Evolutionary conservation across 2,797 vertebrate genomes (phyloP), one percentile per base, ranked within the genome.

Genomic region (Galagoides demidoff): DNA sequence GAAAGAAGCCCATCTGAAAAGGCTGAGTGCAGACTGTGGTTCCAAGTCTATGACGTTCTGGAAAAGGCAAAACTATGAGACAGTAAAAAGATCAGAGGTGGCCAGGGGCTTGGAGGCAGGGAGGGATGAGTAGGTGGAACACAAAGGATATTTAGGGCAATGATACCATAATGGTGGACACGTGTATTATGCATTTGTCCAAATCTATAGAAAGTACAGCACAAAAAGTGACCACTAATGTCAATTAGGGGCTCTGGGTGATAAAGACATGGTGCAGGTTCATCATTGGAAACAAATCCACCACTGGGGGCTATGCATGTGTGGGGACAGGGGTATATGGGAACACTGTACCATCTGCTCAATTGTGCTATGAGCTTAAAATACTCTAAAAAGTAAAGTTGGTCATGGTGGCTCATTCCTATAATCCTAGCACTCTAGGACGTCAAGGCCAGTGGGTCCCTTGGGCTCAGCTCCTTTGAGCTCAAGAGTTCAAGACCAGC

Each of bases 271-370:
- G 7, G 16, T 16, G 27, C 25, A 45, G 39, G 39, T 45, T 45
- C 27, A 17, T 19, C 71, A 4, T 0, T 11, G 10, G 17, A 4
- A 45, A 49, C 45, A 52, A 49, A 20, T 5, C 8, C 9, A 49
- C 45, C 17, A 1, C 45, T 31, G 2, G 29, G 9, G 45, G 19
- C 29, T 3, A 9, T 23, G 3, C 45, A 3, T 13, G 19, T 7
- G 31, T 22, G 31, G 74, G 76, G 49, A 22, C 11, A 3, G 20
- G 73, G 31, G 17, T 13, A 34, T 3, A 0, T 8, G 71, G 12
- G 31, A 13, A 57, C 11, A 2, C 49, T 25, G 29, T 31, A 20
- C 49, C 31, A 34, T 78, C 11, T 2, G 3, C 31, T 78, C 6
- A 13, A 34, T 16, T 57, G 34, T n/a, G 49, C 22, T 78, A 52